A percentile compares a stretch with the other conserved stretches of the same genome.
Evolutionary conservation across 37 sponge, comb jelly and placozoan genomes (phyloP).

Genomic region (Agelas oroides): DNA sequence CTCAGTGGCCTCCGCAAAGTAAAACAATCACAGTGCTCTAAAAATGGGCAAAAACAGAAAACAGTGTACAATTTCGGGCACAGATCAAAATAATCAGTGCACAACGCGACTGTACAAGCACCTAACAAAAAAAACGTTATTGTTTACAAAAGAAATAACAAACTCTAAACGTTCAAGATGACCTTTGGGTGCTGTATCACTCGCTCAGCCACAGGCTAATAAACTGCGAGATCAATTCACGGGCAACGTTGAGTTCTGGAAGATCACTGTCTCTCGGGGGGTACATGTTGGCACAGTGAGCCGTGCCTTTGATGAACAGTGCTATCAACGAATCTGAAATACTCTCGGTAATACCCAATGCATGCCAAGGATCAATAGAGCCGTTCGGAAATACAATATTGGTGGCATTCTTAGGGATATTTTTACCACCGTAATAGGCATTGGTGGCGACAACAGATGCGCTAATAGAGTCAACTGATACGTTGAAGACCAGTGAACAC

Average conservation of each 20-base stretch:
- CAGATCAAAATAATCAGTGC: no score
- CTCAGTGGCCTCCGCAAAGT: no score
- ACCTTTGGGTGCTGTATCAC: no score
- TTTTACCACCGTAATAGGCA: slow-evolving; percentile 68
- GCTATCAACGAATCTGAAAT: slow-evolving; percentile 15
- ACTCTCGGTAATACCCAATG: slow-evolving; percentile 57
- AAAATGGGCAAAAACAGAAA: no score
- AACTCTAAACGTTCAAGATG: no score
- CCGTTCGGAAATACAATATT: slow-evolving; percentile 94
- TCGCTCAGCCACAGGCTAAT: slow-evolving; percentile 41
- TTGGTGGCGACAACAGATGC: slow-evolving; percentile 63
- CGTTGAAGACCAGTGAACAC: slow-evolving; percentile 68
- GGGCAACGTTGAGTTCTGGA: slow-evolving; percentile 48
- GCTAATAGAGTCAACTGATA: slow-evolving; percentile 10
- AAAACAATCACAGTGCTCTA: no score
- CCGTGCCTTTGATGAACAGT: slow-evolving; percentile 86
- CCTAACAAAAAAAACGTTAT: no score
- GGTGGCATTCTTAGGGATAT: slow-evolving; percentile 51
- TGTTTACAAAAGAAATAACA: no score
- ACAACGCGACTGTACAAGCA: no score
- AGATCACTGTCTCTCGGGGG: slow-evolving; percentile 64
- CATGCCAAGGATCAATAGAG: slow-evolving; percentile 95
- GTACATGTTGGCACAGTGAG: slow-evolving; percentile 98
- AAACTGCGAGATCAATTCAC: slow-evolving; percentile 14
- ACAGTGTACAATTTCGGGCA: no score